phyloP scores from a whole-genome alignment of 2,888 invertebrate species.

The Pycnomerus fuliginosus region DNA sequence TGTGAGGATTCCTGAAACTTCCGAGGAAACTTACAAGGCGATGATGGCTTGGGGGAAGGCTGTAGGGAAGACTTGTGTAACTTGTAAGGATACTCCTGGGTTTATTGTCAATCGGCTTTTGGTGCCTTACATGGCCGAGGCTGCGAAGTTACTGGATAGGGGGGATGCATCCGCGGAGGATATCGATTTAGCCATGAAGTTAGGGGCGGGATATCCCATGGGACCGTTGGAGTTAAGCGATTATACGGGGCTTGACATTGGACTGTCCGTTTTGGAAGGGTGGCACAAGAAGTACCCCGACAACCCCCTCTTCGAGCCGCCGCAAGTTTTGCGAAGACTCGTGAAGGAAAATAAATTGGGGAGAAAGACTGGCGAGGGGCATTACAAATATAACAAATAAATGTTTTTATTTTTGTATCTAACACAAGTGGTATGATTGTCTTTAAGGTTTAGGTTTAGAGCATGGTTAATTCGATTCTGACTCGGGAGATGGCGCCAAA shows the following conservation, averaged over 20 bases:
- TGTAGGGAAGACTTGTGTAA: conserved; percentile 80
- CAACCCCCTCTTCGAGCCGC: conserved; percentile 64
- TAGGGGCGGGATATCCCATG: conserved; percentile 89
- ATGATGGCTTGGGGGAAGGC: conserved; percentile 79
- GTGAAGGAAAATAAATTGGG: conserved; percentile 80
- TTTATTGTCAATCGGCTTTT: conserved; percentile 88
- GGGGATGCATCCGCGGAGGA: conserved; percentile 73
- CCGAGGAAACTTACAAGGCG: conserved; percentile 69
- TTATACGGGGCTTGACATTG: conserved; percentile 81
- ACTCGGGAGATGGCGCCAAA: too few species aligned
- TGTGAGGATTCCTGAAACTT: conserved; percentile 71
- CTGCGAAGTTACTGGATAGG: conserved; percentile 77
- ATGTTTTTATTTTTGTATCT: too few species aligned
- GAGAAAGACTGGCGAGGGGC: conserved; percentile 79
- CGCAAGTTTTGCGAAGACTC: conserved; percentile 63
- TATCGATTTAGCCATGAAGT: conserved; percentile 86
- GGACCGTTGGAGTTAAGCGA: conserved; percentile 84
- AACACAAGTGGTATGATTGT: too few species aligned
- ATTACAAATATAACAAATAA: conserved; percentile 64
- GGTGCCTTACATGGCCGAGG: conserved; percentile 81
- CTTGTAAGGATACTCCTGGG: conserved; percentile 89
- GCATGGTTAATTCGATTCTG: too few species aligned
- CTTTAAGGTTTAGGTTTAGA: too few species aligned
- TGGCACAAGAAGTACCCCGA: conserved; percentile 74
- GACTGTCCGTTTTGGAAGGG: conserved; percentile 72